Conservation (phyloP, 2,888 invertebrate genomes). For the Melanostoma mellinum region DNA sequence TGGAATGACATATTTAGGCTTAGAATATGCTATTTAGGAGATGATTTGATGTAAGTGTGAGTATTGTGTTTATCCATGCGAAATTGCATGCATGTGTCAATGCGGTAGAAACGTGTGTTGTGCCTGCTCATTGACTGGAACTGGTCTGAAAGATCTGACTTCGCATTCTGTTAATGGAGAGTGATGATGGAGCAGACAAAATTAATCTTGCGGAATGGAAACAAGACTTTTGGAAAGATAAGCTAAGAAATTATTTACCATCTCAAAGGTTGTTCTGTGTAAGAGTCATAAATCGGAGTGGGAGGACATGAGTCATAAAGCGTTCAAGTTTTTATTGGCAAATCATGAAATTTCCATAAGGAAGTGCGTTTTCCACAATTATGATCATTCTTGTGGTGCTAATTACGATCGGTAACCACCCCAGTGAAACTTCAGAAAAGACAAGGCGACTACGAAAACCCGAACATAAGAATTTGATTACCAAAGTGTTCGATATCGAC, state of each 20-base stretch:
- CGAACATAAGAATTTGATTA: no score
- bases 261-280: neutral
- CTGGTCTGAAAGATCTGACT: constrained; percentile 5
- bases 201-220: constrained; percentile 33
- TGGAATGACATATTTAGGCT: constrained; percentile 18
- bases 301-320: no score
- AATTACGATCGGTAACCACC: no score
- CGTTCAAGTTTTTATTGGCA: no score
- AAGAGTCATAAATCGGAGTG: no score
- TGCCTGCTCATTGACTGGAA: neutral
- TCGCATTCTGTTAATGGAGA: constrained; percentile 29
- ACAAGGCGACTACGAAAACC: no score
- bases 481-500: no score
- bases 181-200: constrained; percentile 37
- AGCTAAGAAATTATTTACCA: constrained; percentile 26
- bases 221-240: constrained; percentile 32
- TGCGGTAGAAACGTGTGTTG: neutral
- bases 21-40: constrained; percentile 28
- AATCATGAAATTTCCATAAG: no score
- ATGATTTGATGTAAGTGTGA: constrained; percentile 12
- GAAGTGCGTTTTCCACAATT: no score
- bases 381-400: no score
- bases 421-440: no score
- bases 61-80: constrained; percentile 42
- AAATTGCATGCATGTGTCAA: constrained; percentile 46